Conservation (phyloP, 2,888 invertebrate genomes). For the Hydrotaea cyrtoneurina region DNA sequence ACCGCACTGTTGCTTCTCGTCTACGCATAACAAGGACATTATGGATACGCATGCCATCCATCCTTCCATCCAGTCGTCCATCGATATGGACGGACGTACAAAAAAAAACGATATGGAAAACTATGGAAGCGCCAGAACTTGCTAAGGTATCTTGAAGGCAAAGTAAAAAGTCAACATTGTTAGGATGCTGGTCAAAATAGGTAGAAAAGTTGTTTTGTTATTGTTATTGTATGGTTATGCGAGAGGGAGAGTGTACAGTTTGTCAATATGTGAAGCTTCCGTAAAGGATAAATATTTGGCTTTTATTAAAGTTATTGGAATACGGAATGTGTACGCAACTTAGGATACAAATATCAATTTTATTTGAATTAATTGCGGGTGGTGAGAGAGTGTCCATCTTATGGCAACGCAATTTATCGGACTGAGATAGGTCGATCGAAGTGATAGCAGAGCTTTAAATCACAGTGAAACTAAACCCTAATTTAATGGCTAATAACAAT, state of each 20-base stretch:
- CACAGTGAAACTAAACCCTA: too few species aligned
- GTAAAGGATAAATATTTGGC: slow-evolving; percentile 55
- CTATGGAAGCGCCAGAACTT: slow-evolving; percentile 42
- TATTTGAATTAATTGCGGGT: too few species aligned
- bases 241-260: background rate
- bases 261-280: background rate
- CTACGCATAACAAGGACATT: slow-evolving; percentile 58
- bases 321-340: background rate
- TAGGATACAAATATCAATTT: too few species aligned
- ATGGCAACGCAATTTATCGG: too few species aligned
- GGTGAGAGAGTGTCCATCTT: too few species aligned
- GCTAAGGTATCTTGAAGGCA: slow-evolving; percentile 51
- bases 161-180: slow-evolving; percentile 50
- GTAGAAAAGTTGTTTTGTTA: slow-evolving; percentile 6
- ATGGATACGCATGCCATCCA: slow-evolving; percentile 37
- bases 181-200: slow-evolving; percentile 13
- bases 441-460: too few species aligned
- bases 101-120: slow-evolving; percentile 2
- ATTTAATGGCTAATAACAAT: too few species aligned
- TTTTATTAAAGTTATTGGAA: slow-evolving; percentile 61
- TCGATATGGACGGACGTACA: background rate
- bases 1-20: background rate
- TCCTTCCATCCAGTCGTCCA: background rate
- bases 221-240: background rate
- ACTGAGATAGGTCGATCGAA: too few species aligned